phyloP scores from a whole-genome alignment of 2,888 invertebrate species.

The Chaitophorus viminalis region DNA sequence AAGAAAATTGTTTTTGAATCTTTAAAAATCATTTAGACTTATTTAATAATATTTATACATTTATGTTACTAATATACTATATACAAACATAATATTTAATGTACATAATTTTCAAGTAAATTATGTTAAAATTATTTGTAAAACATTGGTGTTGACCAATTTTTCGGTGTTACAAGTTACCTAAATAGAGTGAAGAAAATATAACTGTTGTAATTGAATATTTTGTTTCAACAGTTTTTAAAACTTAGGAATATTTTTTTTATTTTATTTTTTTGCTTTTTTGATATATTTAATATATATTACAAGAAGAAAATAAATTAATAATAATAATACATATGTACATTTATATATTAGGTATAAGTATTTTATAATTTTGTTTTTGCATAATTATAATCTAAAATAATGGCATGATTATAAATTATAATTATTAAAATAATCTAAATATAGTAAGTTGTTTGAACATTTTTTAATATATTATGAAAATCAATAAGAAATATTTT shows the following conservation, averaged over 20 bases:
- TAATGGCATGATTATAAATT: constrained; percentile 20
- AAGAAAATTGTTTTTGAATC: constrained; percentile 34
- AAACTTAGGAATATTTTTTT: constrained; percentile 32
- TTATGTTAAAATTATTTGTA: constrained; percentile 37
- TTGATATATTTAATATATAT: constrained; percentile 27
- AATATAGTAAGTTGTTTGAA: constrained; percentile 54
- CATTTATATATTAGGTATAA: constrained; percentile 33
- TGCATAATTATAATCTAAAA: constrained; percentile 23
- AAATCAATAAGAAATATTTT: constrained; percentile 37
- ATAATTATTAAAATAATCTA: constrained; percentile 29
- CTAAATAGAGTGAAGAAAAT: constrained; percentile 50
- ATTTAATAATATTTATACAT: constrained; percentile 13
- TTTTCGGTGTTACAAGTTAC: constrained; percentile 61
- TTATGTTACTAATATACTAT: not conserved
- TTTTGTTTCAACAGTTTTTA: constrained; percentile 49
- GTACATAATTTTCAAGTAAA: constrained; percentile 24
- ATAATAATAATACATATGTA: no score
- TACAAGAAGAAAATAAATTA: not conserved
- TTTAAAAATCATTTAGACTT: constrained; percentile 44
- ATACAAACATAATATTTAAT: constrained; percentile 4
- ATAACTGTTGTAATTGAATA: constrained; percentile 42
- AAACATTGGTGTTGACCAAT: constrained; percentile 50
- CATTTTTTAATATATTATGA: constrained; percentile 49
- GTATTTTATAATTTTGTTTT: constrained; percentile 51
- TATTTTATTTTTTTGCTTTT: constrained; percentile 39